Percentiles rank a stretch among this genome's conserved stretches.
These are phyloP conservation scores for Polydesmus complanatus DNA, from an alignment of 2,888 invertebrate species.

Conservation along the genomic window DNA sequence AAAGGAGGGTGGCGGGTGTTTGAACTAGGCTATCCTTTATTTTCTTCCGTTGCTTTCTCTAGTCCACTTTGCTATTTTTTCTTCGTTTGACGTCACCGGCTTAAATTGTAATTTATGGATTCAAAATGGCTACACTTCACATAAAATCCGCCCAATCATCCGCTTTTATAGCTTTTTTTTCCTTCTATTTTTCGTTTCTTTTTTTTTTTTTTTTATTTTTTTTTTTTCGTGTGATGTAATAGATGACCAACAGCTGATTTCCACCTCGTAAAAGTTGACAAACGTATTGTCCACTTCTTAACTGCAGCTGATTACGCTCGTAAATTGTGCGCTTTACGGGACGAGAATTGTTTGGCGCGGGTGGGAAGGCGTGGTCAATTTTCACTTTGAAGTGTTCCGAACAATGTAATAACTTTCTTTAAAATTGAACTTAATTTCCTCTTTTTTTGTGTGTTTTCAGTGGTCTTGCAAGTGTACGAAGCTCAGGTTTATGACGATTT, in stretches of 20 bases:
- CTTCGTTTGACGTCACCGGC: background rate
- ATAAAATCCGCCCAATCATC: no score
- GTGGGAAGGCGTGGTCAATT: no score
- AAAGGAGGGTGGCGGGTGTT: no score
- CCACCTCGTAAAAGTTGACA: background rate
- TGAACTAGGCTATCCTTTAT: no score
- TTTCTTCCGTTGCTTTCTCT: no score
- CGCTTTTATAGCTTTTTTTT: no score
- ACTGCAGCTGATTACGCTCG: background rate
- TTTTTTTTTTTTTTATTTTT: background rate
- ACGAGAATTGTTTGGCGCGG: background rate
- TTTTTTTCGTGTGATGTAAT: background rate
- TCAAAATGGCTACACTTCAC: no score
- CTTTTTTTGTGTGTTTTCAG: constrained; percentile 21
- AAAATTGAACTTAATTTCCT: background rate
- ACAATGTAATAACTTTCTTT: background rate
- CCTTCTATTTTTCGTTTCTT: background rate
- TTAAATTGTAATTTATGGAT: background rate
- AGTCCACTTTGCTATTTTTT: background rate
- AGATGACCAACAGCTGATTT: background rate
- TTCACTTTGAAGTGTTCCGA: background rate
- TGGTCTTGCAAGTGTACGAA: constrained; percentile 30
- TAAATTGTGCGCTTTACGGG: background rate
- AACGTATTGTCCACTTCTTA: background rate
- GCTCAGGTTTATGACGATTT: constrained; percentile 34